Evolutionary conservation across 2,113 vertebrate genomes (phyloP).

Genomic region (Gymnorhina tibicen): DNA sequence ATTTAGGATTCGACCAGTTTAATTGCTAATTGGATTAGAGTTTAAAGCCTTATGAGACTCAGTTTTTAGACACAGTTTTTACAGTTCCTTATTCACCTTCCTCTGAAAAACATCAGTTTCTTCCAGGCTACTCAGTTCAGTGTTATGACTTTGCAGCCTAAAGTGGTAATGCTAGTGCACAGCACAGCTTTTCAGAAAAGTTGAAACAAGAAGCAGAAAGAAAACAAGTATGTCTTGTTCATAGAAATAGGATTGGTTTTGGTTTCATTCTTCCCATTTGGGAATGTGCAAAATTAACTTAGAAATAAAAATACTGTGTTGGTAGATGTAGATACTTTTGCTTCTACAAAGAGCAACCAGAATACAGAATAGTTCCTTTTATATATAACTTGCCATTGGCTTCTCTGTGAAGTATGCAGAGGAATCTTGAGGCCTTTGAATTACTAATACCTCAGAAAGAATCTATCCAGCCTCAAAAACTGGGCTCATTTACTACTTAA

Average conservation of each 20-base stretch:
- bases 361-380: background rate
- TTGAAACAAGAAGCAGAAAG: background rate
- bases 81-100: background rate
- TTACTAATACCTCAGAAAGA: background rate
- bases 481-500: background rate
- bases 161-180: background rate
- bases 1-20: background rate
- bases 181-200: background rate
- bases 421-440: background rate
- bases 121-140: background rate
- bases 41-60: background rate
- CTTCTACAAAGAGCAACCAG: background rate
- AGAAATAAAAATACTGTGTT: background rate
- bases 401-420: background rate
- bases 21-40: background rate
- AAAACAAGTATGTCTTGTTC: background rate
- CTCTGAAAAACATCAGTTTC: background rate
- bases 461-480: background rate
- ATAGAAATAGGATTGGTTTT: background rate
- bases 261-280: background rate
- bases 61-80: too few species aligned
- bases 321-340: background rate
- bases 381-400: background rate
- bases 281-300: background rate
- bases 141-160: background rate